Percentiles rank a stretch among this genome's conserved stretches.
Evolutionary conservation across 2,113 vertebrate genomes (phyloP).

Genomic region (Ibidorhyncha struthersii): DNA sequence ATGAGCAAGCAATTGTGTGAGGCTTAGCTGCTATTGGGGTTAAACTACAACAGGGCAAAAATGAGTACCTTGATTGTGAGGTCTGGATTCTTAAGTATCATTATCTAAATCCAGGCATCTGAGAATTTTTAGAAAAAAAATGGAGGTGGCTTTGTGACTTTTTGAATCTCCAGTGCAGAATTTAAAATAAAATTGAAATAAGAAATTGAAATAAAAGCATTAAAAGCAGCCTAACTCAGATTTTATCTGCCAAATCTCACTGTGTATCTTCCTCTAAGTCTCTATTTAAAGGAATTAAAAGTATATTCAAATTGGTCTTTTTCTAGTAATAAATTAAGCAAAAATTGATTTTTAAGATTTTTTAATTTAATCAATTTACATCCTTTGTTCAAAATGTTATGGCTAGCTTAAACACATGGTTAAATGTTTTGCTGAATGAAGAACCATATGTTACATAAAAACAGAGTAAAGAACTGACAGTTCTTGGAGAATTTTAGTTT

Average conservation of each 20-base stretch:
- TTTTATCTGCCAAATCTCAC: neutral
- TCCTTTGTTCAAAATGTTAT: neutral
- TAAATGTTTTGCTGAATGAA: neutral
- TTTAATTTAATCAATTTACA: neutral
- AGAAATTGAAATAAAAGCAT: neutral
- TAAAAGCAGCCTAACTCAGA: neutral
- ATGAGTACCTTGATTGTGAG: neutral
- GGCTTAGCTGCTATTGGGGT: neutral
- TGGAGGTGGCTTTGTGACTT: neutral
- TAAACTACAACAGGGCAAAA: neutral
- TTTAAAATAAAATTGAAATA: too few species aligned
- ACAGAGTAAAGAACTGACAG: neutral
- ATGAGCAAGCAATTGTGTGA: neutral
- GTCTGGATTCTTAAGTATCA: neutral
- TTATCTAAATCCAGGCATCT: neutral
- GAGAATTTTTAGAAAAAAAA: neutral
- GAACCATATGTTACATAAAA: neutral
- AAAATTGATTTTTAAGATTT: neutral
- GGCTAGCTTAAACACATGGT: neutral
- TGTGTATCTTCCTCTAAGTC: neutral
- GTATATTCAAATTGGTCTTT: neutral
- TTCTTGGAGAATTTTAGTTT: neutral
- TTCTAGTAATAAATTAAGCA: neutral
- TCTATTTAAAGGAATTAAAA: neutral
- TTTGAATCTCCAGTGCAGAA: neutral